Evolutionary conservation across 2,888 invertebrate genomes (phyloP).

Genomic region (Meiosimyza decipiens): DNA sequence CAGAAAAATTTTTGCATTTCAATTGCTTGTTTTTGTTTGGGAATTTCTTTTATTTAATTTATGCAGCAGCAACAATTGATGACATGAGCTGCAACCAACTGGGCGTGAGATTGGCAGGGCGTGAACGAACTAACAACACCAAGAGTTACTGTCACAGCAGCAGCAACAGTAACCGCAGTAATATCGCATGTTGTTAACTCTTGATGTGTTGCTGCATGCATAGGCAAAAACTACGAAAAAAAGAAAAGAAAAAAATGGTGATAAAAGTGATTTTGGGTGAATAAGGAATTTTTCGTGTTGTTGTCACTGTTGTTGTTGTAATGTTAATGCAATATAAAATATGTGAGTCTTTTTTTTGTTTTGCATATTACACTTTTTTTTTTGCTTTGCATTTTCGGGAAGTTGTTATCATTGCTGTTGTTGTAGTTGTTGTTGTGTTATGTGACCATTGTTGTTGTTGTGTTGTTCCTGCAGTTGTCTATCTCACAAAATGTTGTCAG

Average conservation of each 20-base stretch:
- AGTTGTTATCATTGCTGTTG: slow-evolving; percentile 51
- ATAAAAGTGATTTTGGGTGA: slow-evolving; percentile 27
- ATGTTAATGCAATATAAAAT: slow-evolving; percentile 2
- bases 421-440: slow-evolving; percentile 32
- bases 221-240: not conserved
- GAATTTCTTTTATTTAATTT: slow-evolving; percentile 22
- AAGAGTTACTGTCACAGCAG: slow-evolving; percentile 3
- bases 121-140: not conserved
- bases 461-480: slow-evolving; percentile 10
- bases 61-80: slow-evolving; percentile 15
- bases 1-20: not conserved
- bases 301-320: not conserved
- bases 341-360: not conserved
- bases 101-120: not conserved
- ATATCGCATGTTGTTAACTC: slow-evolving; percentile 14
- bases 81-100: not conserved
- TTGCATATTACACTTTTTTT: not conserved
- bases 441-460: slow-evolving; percentile 7
- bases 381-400: slow-evolving; percentile 46
- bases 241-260: not conserved
- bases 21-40: slow-evolving; percentile 13
- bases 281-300: slow-evolving; percentile 19
- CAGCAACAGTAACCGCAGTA: slow-evolving; percentile 10
- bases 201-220: slow-evolving; percentile 1
- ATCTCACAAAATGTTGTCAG: not conserved